Evolutionary conservation across 2,113 vertebrate species (phyloP).

Genomic region (Cochlearius cochlearius): DNA sequence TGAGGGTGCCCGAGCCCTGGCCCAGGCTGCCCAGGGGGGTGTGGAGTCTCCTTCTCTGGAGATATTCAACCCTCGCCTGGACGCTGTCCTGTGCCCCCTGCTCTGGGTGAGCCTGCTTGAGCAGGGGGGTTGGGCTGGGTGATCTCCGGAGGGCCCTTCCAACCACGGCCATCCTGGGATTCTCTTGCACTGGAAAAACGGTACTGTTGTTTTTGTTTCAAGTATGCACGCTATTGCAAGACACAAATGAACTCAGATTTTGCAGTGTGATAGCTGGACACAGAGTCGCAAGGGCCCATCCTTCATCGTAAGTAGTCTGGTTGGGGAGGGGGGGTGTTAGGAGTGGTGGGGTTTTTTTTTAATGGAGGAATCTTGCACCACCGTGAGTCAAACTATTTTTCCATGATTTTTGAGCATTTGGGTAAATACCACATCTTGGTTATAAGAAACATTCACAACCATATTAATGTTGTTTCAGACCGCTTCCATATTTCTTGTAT

Average conservation of each 20-base stretch:
- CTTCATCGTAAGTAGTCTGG: background rate
- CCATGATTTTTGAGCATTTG: background rate
- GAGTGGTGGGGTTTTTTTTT: background rate
- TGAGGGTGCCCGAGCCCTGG: no score
- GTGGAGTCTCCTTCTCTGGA: no score
- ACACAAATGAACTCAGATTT: background rate
- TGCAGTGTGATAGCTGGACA: background rate
- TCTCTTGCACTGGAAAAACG: background rate
- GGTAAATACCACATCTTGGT: background rate
- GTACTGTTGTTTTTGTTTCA: background rate
- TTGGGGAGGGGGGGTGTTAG: fast-evolving
- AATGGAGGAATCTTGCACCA: background rate
- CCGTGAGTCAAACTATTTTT: background rate
- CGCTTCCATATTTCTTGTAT: background rate
- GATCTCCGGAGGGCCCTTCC: no score
- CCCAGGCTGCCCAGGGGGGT: no score
- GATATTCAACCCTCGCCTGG: no score
- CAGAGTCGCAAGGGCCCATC: background rate
- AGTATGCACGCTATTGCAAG: fast-evolving
- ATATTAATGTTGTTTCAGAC: background rate
- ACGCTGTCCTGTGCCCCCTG: no score
- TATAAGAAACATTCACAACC: background rate
- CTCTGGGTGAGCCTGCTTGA: no score
- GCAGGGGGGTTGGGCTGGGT: no score
- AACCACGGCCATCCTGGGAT: background rate